Conservation (phyloP, 2,888 invertebrate species). For the Philopedon plagiatum region DNA sequence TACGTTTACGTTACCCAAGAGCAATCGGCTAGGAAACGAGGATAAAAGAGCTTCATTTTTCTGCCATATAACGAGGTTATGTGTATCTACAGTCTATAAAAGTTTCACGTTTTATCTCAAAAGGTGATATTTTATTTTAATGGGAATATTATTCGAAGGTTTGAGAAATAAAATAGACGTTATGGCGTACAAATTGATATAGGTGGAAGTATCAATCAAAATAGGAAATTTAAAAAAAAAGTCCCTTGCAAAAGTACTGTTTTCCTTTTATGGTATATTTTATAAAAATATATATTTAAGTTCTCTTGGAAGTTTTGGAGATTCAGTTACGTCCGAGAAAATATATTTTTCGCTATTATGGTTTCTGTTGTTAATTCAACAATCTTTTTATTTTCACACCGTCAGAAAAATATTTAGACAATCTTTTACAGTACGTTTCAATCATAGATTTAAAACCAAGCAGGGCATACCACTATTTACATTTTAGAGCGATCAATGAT, state of each 20-base stretch:
- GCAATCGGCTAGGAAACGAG: conserved; percentile 63
- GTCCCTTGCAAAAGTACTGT: neutral
- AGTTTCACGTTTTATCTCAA: conserved; percentile 54
- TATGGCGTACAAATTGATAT: conserved; percentile 53
- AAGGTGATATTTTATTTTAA: conserved; percentile 52
- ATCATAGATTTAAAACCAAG: no score
- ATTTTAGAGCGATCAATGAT: no score
- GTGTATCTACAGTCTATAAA: conserved; percentile 56
- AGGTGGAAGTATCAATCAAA: conserved; percentile 47
- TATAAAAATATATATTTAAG: conserved; percentile 1
- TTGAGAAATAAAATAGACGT: conserved; percentile 51
- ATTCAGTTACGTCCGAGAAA: neutral
- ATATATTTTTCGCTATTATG: neutral
- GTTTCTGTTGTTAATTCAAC: neutral
- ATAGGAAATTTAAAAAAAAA: conserved; percentile 22
- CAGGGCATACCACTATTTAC: no score
- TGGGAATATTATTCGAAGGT: conserved; percentile 52
- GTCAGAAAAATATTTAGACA: no score
- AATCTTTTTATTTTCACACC: no score
- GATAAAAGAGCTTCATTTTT: conserved; percentile 64
- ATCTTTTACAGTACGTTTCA: no score
- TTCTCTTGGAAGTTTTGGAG: neutral
- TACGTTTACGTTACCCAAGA: conserved; percentile 61
- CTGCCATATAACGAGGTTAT: conserved; percentile 60
- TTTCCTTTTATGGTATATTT: conserved; percentile 6